Evolutionary conservation across 92 coral and sea anemone species (phyloP), one percentile per base, ranked within the genome.

Genomic region (Bergia puertoricense): DNA sequence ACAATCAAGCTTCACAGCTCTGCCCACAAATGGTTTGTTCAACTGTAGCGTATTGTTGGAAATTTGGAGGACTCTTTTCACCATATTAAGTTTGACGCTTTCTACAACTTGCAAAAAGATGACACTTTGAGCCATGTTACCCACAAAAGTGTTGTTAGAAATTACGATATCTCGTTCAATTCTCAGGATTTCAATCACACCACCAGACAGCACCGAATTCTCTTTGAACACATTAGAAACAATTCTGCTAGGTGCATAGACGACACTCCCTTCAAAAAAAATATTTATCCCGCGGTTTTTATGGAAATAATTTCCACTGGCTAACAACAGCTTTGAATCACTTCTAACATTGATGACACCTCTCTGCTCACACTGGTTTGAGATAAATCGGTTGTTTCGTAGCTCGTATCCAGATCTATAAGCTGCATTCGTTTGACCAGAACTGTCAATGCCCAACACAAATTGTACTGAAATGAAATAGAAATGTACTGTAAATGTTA

Each of bases 171-270:
- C 40, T 79, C 80, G 68, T 8, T 91, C 88, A 8, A 77, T n/a
- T 51, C 91, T 85, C n/a, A 81, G 77, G 37, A 89, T 75, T 4
- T 93, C 91, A 42, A 91, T 9, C 7, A 93, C 85, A 50, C 88
- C 91, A 4, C 51, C 83, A 67, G 66, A 38, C 3, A 23, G 38
- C 42, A 81, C 80, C 23, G 2, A 45, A 71, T 93, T 93, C 20
- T 85, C 80, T 16, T 68, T 18, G 69, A 93, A 89, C 22, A 42
- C 39, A 74, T 93, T 93, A 18, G 40, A 56, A 18, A 20, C 66
- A 14, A 93, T 85, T 18, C 59, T 44, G 16, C 80, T 41, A 11
- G 68, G 76, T n/a, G 30, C 85, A n/a, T 54, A 59, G 8, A 15
- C 48, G 14, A 62, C 86, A 11, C 48, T 41, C 22, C 85, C 91